Evolutionary conservation across 2,888 invertebrate species (phyloP), one percentile per base, ranked within the genome.

Genomic region (Platycheirus albimanus): DNA sequence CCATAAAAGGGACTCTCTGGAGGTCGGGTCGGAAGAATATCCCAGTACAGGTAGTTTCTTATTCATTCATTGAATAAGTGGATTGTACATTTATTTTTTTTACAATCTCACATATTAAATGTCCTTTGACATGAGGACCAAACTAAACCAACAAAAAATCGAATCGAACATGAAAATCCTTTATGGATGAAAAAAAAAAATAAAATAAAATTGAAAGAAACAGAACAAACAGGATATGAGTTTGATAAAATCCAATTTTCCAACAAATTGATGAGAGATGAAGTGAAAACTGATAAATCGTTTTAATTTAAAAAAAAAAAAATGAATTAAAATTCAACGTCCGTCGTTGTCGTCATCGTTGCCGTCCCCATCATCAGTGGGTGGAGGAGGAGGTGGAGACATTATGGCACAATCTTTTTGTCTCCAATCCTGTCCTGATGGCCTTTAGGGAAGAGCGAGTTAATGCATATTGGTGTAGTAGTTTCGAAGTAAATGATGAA

Each of bases 171-270:
- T 3, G 19, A 13, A 63, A 51, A 43, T 75, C 51, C 61, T 61
- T 76, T 51, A 75, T 75, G 51, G 38, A 54, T 52, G 54, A 56
- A 45, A 61, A 63, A 30, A 4, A 33, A 8, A 24, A 6, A 24
- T 6, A n/a, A n/a, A n/a, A n/a, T n/a, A n/a, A n/a, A n/a, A n/a
- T n/a, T n/a, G n/a, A n/a, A 36, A 66, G 56, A 36, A 64, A 58
- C 11, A 41, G 19, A 38, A 38, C 20, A 24, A 43, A 58, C 64
- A 45, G 75, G 80, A 80, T 76, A 56, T 64, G 51, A 76, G 71
- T 81, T 81, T 77, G 81, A 81, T 67, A 19, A 54, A 81, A 81
- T 81, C 81, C 77, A 81, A 81, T 81, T 72, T 81, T 81, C 76
- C 81, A 67, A 58, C 77, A 77, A 81, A 81, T 81, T 81, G 81